A percentile compares a stretch with the other conserved stretches of the same genome.
Conservation (phyloP, 2,113 vertebrate genomes). For the Okapia johnstoni region DNA sequence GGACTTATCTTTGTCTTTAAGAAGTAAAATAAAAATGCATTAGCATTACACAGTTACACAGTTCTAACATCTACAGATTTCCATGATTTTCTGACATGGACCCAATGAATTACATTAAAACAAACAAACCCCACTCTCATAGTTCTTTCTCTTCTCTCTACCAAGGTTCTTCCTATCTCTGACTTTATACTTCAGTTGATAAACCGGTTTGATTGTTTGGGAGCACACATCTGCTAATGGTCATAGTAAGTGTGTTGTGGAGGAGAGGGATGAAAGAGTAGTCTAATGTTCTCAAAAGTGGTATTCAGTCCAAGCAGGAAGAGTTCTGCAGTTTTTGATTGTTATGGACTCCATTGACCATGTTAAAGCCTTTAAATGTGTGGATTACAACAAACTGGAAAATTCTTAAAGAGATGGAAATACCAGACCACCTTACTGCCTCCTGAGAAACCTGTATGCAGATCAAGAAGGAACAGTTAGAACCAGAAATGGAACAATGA, state of each 20-base stretch:
- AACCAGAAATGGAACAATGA: accelerated
- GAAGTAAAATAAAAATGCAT: neutral
- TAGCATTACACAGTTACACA: neutral
- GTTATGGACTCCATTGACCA: neutral
- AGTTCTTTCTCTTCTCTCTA: neutral
- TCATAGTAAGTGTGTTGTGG: neutral
- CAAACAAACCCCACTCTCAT: neutral
- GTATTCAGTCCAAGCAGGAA: neutral
- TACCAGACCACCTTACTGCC: neutral
- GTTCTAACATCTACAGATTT: neutral
- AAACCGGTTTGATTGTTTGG: neutral
- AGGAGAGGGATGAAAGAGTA: neutral
- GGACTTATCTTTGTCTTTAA: neutral
- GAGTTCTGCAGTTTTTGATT: neutral
- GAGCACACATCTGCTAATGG: neutral
- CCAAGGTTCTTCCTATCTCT: neutral
- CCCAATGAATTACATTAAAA: neutral
- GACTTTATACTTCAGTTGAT: neutral
- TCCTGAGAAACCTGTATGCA: neutral
- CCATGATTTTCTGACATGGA: neutral
- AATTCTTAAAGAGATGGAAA: neutral
- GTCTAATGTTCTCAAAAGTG: neutral
- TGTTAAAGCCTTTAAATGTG: neutral
- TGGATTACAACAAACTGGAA: neutral
- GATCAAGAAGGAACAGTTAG: neutral